Conservation (phyloP, 2,888 invertebrate species). For the Selenia dentaria region DNA sequence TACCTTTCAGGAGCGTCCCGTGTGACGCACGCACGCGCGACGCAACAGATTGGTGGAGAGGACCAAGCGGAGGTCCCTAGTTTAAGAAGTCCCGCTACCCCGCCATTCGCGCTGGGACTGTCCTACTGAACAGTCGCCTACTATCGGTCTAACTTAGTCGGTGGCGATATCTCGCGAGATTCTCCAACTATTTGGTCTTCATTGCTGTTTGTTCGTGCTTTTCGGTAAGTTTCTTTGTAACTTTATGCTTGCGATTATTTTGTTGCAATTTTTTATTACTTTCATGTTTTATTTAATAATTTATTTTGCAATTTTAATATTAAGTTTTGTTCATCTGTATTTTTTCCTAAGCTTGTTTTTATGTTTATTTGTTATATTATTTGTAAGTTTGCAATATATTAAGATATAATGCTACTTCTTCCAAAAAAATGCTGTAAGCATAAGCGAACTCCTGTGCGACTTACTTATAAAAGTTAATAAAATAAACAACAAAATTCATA, state of each 20-base stretch:
- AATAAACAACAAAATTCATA: no score
- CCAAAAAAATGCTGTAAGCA: no score
- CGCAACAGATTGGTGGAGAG: slow-evolving; percentile 57
- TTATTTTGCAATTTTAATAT: no score
- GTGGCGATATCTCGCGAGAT: slow-evolving; percentile 20
- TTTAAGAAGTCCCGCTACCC: no score
- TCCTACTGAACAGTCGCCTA: slow-evolving; percentile 14
- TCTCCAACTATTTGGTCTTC: slow-evolving; percentile 5
- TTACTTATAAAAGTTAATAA: no score
- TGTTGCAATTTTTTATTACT: no score
- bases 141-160: slow-evolving; percentile 37
- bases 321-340: no score
- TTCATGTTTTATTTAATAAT: neutral
- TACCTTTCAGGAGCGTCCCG: slow-evolving; percentile 35
- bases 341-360: no score
- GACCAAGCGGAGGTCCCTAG: slow-evolving; percentile 12
- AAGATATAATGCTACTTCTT: neutral
- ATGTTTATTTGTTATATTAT: neutral
- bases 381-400: neutral
- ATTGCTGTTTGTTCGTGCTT: slow-evolving; percentile 3
- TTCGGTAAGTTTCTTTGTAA: no score
- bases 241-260: no score
- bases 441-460: no score
- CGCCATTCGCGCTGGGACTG: slow-evolving; percentile 50
- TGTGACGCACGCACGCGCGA: slow-evolving; percentile 30